A percentile compares a stretch with the other conserved stretches of the same genome.
These are phyloP conservation scores for Drosophila asahinai DNA, from an alignment of 1,140 invertebrate species.

Conservation along the genomic window DNA sequence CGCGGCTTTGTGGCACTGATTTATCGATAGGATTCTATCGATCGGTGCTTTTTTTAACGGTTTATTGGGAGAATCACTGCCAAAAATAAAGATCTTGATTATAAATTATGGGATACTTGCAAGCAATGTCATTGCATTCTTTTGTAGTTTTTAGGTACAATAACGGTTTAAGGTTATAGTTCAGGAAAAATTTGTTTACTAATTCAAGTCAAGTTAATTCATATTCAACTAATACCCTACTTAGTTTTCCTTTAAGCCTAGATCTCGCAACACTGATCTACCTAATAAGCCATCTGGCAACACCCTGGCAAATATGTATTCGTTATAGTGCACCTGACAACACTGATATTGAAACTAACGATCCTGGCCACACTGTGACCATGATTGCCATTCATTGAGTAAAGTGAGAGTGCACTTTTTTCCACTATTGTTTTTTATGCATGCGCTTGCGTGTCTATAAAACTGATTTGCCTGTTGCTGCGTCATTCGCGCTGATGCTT, in stretches of 20 bases:
- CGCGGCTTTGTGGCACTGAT: slow-evolving; percentile 21
- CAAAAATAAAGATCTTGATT: no score
- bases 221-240: neutral
- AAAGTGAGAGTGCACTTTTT: slow-evolving; percentile 23
- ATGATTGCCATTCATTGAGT: slow-evolving; percentile 12
- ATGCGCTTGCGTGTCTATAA: slow-evolving; percentile 24
- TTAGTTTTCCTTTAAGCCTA: neutral
- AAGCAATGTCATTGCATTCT: no score
- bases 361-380: slow-evolving; percentile 13
- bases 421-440: slow-evolving; percentile 13
- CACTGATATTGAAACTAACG: neutral
- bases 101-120: no score
- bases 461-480: slow-evolving; percentile 34
- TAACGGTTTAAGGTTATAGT: no score
- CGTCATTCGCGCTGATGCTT: slow-evolving; percentile 32
- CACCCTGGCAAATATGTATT: neutral
- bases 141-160: no score
- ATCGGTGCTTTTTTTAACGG: neutral
- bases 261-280: no score
- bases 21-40: slow-evolving; percentile 17
- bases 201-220: no score
- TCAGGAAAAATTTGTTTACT: no score
- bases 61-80: neutral
- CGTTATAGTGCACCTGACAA: neutral
- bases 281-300: neutral